These are phyloP conservation scores for Gymnocephalus cernua DNA, from an alignment of 2,113 vertebrate species.

Conservation along the genomic window DNA sequence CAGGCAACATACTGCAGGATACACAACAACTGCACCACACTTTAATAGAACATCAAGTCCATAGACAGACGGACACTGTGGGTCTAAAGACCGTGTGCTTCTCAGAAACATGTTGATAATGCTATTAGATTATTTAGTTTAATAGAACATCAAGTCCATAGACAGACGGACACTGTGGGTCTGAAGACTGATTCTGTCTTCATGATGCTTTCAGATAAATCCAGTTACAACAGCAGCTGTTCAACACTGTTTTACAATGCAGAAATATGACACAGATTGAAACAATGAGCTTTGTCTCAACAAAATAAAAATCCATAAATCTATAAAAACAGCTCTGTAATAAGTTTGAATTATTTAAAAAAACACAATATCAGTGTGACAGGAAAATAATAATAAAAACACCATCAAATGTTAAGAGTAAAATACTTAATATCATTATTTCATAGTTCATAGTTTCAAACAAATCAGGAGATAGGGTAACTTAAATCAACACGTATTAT, in stretches of 20 bases:
- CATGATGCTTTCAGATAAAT: constrained; percentile 5
- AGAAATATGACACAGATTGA: constrained; percentile 5
- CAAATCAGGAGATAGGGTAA: neutral
- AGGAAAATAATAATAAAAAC: constrained; percentile 6
- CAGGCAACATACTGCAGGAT: neutral
- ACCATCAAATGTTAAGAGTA: neutral
- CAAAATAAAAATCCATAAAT: neutral
- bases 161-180: neutral
- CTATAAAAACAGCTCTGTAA: neutral
- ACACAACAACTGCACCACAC: constrained; percentile 1
- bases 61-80: too few species aligned
- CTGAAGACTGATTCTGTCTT: neutral
- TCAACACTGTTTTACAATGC: neutral
- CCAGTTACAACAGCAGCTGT: neutral
- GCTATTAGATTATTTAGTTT: too few species aligned
- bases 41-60: too few species aligned
- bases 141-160: too few species aligned
- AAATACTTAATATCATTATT: neutral
- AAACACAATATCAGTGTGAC: neutral
- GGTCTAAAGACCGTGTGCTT: too few species aligned
- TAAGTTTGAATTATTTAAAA: neutral
- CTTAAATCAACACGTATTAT: neutral
- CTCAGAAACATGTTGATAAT: too few species aligned
- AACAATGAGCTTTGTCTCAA: neutral
- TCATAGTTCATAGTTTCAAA: neutral